These are phyloP conservation scores for Fragum sueziense DNA, from an alignment of 2,888 invertebrate genomes.

Conservation along the genomic window DNA sequence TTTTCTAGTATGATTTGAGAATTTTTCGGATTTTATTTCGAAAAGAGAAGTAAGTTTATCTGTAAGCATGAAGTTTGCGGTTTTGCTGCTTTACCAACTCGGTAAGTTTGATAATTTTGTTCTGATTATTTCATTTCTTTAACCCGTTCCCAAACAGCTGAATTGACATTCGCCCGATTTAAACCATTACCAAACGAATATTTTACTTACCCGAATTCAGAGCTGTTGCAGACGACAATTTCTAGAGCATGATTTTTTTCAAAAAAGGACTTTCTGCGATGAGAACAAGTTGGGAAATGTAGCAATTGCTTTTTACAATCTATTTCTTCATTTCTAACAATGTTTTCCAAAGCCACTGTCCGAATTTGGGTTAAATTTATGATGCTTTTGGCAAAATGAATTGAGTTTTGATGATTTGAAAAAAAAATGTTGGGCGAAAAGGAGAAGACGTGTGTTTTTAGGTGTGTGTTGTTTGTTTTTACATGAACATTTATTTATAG, in stretches of 20 bases:
- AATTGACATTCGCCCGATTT: too few relatives aligned
- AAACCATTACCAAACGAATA: too few relatives aligned
- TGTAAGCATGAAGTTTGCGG: conserved; percentile 4
- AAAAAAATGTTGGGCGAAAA: too few relatives aligned
- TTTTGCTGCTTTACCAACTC: not conserved
- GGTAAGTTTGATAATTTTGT: not conserved
- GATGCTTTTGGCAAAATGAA: not conserved
- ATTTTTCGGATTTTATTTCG: not conserved
- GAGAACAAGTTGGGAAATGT: not conserved
- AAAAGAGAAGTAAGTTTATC: not conserved
- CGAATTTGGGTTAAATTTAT: not conserved
- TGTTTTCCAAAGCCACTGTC: not conserved
- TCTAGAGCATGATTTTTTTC: too few relatives aligned
- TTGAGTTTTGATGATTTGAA: not conserved
- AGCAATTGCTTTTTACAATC: not conserved
- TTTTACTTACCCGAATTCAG: not conserved
- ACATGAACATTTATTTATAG: not conserved
- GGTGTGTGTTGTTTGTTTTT: not conserved
- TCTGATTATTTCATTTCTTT: too few relatives aligned
- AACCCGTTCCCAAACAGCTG: too few relatives aligned
- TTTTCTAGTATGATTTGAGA: not conserved
- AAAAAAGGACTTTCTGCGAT: not conserved
- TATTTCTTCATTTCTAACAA: not conserved
- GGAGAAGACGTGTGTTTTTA: too few relatives aligned
- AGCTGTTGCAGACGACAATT: too few relatives aligned